Evolutionary conservation across 2,797 vertebrate species (phyloP).

Genomic region (Arnoldichthys spilopterus): DNA sequence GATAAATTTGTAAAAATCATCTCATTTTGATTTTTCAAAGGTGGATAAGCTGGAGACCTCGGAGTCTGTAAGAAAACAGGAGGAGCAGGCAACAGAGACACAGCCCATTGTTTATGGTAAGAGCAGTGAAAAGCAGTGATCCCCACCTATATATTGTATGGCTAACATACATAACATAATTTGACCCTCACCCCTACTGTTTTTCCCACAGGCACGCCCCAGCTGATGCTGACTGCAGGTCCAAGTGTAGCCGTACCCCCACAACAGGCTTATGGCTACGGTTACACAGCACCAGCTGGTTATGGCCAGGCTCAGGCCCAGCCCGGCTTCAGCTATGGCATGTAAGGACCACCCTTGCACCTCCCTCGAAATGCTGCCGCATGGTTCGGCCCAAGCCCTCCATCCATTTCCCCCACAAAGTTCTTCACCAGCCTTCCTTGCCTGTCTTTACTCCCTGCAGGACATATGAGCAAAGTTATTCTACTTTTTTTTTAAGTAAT

Average conservation of each 20-base stretch:
- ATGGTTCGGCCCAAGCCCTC: conserved; percentile 31
- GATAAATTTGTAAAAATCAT: background rate
- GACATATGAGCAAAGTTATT: conserved; percentile 77
- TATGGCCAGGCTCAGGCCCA: conserved; percentile 83
- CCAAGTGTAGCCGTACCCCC: conserved; percentile 93
- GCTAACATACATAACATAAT: too few species aligned
- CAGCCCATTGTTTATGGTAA: conserved; percentile 99
- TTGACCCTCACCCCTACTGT: background rate
- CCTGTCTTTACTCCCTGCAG: conserved; percentile 78
- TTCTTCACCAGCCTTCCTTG: conserved; percentile 88
- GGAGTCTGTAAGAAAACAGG: conserved; percentile 97
- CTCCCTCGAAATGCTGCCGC: conserved; percentile 22
- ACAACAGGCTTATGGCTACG: conserved; percentile 92
- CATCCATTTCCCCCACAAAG: conserved; percentile 66
- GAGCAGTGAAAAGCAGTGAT: too few species aligned
- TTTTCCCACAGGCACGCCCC: conserved; percentile 86
- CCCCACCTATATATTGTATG: too few species aligned
- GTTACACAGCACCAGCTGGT: conserved; percentile 89
- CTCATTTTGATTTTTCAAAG: conserved; percentile 68
- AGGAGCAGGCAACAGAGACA: conserved; percentile 97
- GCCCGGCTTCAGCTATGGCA: conserved; percentile 95
- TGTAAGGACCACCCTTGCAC: conserved; percentile 79
- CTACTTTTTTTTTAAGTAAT: conserved; percentile 60
- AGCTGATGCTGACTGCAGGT: conserved; percentile 97
- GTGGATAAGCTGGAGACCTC: conserved; percentile 98